Evolutionary conservation across 2,113 vertebrate species (phyloP), one percentile per base, ranked within the genome.

Genomic region (Aviceda subcristata): DNA sequence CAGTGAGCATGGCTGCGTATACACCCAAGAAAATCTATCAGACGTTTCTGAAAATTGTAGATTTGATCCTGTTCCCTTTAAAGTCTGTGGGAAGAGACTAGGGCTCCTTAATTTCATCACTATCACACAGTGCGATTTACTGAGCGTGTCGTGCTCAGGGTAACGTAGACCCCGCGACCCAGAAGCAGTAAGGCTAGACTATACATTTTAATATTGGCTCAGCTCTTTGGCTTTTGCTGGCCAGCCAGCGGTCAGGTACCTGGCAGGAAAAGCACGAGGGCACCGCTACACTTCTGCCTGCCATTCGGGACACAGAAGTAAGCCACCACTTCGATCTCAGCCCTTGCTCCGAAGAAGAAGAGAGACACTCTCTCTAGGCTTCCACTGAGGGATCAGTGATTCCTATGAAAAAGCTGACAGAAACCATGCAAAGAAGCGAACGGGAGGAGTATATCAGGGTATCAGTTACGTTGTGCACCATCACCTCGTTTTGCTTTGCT

Each of bases 351-450:
- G 20, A 41, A 45, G 15, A 81, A 17, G 26, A 46, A 71, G 38
- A 67, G 20, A 48, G 18, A 66, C 6, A 2, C 23, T 15, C 3
- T 88, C 4, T 36, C 32, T 34, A 55, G 13, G 48, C 12, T 68
- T 68, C 23, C 0, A 0, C 26, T 6, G 3, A 46, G 26, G 5
- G 9, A 26, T 29, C 29, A 45, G 12, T 17, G 15, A 59, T 62
- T 69, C 45, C 11, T 36, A 5, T 15, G 26, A 50, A 71, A 77
- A 76, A 38, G 4, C 36, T 79, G 43, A 34, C 29, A 88, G 66
- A 90, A 92, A 56, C 12, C 11, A 39, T 3, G 11, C 69, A 48
- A 83, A 75, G 69, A 48, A 74, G 12, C 0, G 1, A 59, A 34
- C 43, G 46, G 32, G 12, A 76, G 24, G 9, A 46, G 6, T 38